phyloP scores from a whole-genome alignment of 2,797 vertebrate genomes.

The Lophius americanus region DNA sequence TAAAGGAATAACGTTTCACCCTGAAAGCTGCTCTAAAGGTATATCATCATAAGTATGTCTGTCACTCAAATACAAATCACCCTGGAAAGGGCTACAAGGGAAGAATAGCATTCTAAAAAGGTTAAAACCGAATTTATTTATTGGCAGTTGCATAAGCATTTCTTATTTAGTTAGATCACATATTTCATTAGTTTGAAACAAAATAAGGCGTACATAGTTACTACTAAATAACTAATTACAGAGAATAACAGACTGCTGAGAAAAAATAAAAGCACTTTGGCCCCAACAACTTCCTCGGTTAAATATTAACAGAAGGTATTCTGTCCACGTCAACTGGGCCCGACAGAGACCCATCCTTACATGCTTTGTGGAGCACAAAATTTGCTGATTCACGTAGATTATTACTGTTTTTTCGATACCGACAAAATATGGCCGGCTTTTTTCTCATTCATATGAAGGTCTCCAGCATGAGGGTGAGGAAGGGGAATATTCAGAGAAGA shows the following conservation, averaged over 20 bases:
- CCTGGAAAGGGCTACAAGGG: neutral
- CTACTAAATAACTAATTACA: neutral
- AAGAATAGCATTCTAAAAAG: neutral
- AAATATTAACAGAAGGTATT: constrained; percentile 16
- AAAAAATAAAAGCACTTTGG: neutral
- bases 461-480: constrained; percentile 12
- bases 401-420: constrained; percentile 18
- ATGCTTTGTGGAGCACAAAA: neutral
- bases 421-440: constrained; percentile 5
- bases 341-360: constrained; percentile 5
- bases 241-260: neutral
- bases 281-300: constrained; percentile 7
- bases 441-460: constrained; percentile 22
- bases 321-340: constrained; percentile 2
- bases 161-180: neutral
- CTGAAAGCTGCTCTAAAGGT: too few relatives aligned
- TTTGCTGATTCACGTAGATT: constrained; percentile 58
- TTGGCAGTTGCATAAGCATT: too few relatives aligned
- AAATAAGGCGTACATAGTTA: neutral
- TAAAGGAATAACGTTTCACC: too few relatives aligned
- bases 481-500: constrained; percentile 31
- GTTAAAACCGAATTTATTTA: neutral
- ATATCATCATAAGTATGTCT: too few relatives aligned
- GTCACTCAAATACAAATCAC: too few relatives aligned
- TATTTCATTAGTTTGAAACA: neutral